These are phyloP conservation scores for Elymnias hypermnestra DNA, from an alignment of 1,140 invertebrate genomes.

Conservation along the genomic window DNA sequence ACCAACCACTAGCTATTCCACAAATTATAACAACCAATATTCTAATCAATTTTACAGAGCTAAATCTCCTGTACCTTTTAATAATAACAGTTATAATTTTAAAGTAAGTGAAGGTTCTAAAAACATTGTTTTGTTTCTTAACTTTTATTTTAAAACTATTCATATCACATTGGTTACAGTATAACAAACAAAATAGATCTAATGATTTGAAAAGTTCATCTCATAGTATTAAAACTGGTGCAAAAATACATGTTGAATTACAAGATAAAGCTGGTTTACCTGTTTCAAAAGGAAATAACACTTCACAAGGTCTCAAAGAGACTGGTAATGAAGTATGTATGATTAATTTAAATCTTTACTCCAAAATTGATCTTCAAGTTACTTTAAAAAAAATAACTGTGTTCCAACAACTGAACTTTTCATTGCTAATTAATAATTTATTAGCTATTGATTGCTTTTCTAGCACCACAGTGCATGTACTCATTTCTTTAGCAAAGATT, in stretches of 20 bases:
- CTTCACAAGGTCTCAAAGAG: constrained; percentile 20
- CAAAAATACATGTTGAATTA: constrained; percentile 10
- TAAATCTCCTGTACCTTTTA: constrained; percentile 39
- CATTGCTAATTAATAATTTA: no score
- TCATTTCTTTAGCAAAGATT: no score
- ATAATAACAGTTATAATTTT: constrained; percentile 42
- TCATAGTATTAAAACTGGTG: constrained; percentile 17
- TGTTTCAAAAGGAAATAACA: constrained; percentile 14
- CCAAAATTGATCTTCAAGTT: neutral
- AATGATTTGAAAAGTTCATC: constrained; percentile 40
- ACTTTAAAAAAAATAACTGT: no score
- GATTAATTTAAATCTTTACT: no score
- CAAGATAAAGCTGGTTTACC: constrained; percentile 18
- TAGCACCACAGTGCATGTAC: no score
- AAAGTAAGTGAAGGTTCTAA: neutral
- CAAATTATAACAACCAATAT: constrained; percentile 53
- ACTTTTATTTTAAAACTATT: no score
- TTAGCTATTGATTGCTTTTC: no score
- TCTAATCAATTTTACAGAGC: constrained; percentile 58
- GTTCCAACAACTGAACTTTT: no score
- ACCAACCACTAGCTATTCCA: constrained; percentile 32
- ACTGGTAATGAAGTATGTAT: constrained; percentile 25
- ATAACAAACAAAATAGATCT: constrained; percentile 47
- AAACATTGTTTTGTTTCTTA: no score
- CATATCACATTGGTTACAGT: constrained; percentile 31